Evolutionary conservation across 2,797 vertebrate genomes (phyloP).

Genomic region (Balearica regulorum): DNA sequence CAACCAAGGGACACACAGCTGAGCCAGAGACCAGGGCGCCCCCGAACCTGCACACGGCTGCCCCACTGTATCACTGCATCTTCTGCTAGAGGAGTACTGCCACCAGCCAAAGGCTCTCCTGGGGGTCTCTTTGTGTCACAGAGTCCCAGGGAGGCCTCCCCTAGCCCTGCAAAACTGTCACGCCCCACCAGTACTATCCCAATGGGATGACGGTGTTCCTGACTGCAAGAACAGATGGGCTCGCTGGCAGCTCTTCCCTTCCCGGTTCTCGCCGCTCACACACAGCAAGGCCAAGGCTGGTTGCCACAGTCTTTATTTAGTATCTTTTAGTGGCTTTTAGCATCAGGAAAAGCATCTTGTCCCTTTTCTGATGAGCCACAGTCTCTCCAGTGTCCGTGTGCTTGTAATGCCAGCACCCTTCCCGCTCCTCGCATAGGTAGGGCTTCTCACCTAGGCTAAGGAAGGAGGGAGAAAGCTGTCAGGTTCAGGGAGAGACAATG

Average conservation of each 20-base stretch:
- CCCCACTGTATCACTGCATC: neutral
- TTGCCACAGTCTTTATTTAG: neutral
- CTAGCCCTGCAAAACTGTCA: neutral
- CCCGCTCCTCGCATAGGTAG: accelerated
- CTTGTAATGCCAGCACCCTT: neutral
- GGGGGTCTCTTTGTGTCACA: neutral
- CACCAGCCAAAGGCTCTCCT: neutral
- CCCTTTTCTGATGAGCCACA: neutral
- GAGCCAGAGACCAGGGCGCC: neutral
- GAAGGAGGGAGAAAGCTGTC: neutral
- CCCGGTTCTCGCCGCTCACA: accelerated
- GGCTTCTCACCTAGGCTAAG: neutral
- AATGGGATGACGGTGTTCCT: neutral
- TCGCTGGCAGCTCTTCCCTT: neutral
- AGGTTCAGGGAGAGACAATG: neutral
- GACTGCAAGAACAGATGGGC: neutral
- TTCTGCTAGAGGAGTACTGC: neutral
- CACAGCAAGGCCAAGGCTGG: neutral
- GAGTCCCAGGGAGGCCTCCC: neutral
- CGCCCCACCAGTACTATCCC: accelerated
- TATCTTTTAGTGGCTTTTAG: neutral
- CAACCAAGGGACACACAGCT: accelerated
- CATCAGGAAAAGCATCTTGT: neutral
- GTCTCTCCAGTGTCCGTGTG: neutral
- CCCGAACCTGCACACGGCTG: accelerated